Percentiles rank a stretch among this genome's conserved stretches.
Conservation (phyloP, 2,888 invertebrate genomes). For the Sesia bembeciformis region DNA sequence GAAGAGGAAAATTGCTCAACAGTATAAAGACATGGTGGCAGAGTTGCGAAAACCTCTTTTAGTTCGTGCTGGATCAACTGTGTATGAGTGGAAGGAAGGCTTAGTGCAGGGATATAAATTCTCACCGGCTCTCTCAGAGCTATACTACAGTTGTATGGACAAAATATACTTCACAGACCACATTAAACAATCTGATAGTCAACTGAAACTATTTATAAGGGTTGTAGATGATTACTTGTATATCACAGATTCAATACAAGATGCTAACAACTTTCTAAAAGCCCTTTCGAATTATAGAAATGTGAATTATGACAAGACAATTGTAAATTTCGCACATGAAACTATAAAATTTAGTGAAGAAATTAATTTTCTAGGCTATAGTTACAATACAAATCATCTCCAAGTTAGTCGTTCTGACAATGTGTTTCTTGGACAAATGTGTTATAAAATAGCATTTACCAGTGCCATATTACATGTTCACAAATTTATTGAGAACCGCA, state of each 20-base stretch:
- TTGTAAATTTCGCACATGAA: constrained; percentile 45
- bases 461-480: constrained; percentile 32
- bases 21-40: constrained; percentile 43
- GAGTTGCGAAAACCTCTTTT: constrained; percentile 51
- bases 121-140: constrained; percentile 64
- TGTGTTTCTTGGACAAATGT: constrained; percentile 56
- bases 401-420: constrained; percentile 50
- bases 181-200: constrained; percentile 17
- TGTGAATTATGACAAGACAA: constrained; percentile 57
- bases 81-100: constrained; percentile 62
- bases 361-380: constrained; percentile 55
- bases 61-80: constrained; percentile 56
- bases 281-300: constrained; percentile 50
- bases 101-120: constrained; percentile 65
- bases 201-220: constrained; percentile 45
- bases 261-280: constrained; percentile 44
- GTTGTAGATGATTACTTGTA: constrained; percentile 68
- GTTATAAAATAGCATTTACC: constrained; percentile 60
- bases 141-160: constrained; percentile 58
- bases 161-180: constrained; percentile 38
- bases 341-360: constrained; percentile 32
- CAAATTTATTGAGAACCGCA: constrained; percentile 56
- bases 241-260: constrained; percentile 49
- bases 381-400: constrained; percentile 46
- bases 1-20: constrained; percentile 40